Conservation (phyloP, 2,113 vertebrate species). For the Pungitius pungitius region DNA sequence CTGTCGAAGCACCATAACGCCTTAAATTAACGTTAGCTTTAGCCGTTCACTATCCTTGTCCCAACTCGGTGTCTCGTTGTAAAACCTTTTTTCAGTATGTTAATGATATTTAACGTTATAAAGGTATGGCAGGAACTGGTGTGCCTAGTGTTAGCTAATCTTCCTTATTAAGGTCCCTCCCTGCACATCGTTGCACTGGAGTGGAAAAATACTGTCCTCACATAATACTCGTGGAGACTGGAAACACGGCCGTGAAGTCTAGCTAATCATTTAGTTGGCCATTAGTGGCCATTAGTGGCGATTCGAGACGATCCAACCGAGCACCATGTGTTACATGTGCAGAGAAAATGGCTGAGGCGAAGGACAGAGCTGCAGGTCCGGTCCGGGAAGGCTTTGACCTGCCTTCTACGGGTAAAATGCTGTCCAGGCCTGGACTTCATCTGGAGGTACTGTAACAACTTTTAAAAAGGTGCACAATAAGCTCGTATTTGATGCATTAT, state of each 20-base stretch:
- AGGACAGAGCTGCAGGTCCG: no score
- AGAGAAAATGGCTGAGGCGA: background rate
- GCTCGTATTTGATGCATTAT: no score
- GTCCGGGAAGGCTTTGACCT: background rate
- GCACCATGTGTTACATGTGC: background rate
- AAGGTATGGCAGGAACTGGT: no score
- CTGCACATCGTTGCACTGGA: no score
- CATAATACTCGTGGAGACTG: background rate
- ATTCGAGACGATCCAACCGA: background rate
- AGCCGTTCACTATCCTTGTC: no score
- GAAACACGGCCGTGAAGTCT: background rate
- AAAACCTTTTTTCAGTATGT: no score
- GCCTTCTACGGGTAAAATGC: background rate
- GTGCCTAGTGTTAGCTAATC: background rate
- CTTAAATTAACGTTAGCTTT: no score
- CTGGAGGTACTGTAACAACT: constrained; percentile 7
- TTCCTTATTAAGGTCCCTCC: no score
- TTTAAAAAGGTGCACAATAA: background rate
- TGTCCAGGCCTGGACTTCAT: background rate
- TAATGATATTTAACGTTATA: no score
- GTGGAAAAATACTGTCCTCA: no score
- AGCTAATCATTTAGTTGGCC: background rate
- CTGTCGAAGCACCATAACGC: no score
- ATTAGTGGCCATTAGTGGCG: background rate
- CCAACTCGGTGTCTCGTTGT: no score